phyloP scores from a whole-genome alignment of 2,113 vertebrate species.

The Eudyptes chrysolophus region DNA sequence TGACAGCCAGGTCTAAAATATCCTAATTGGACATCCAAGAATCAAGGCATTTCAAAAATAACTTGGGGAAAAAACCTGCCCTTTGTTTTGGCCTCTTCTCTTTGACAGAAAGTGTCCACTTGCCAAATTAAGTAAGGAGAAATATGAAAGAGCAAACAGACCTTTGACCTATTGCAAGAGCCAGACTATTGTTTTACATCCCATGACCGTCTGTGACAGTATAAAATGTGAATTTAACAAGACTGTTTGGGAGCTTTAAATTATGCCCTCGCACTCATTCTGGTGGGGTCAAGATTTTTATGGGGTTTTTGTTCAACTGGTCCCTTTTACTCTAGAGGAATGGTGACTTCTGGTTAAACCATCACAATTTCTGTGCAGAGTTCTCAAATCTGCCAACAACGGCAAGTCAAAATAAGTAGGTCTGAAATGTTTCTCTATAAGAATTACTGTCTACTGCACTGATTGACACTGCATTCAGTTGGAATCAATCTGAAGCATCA shows the following conservation, averaged over 20 bases:
- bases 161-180: background rate
- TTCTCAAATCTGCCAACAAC: background rate
- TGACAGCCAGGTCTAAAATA: slow-evolving; percentile 23
- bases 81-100: slow-evolving; percentile 21
- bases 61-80: background rate
- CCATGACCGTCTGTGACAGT: background rate
- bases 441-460: background rate
- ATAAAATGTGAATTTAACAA: slow-evolving; percentile 10
- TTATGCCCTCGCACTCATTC: background rate
- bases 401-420: background rate
- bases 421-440: background rate
- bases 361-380: background rate
- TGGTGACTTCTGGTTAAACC: background rate
- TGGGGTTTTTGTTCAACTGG: background rate
- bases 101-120: background rate
- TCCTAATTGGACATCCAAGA: background rate
- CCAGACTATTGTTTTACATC: slow-evolving; percentile 14
- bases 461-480: background rate
- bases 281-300: background rate
- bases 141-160: slow-evolving; percentile 31
- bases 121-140: slow-evolving; percentile 34
- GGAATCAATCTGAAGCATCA: background rate
- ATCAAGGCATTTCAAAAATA: slow-evolving; percentile 25
- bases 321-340: background rate
- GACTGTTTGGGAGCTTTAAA: background rate